Evolutionary conservation across 2,113 vertebrate genomes (phyloP), one percentile per base, ranked within the genome.

Genomic region (Rhinolophus ferrumequinum): DNA sequence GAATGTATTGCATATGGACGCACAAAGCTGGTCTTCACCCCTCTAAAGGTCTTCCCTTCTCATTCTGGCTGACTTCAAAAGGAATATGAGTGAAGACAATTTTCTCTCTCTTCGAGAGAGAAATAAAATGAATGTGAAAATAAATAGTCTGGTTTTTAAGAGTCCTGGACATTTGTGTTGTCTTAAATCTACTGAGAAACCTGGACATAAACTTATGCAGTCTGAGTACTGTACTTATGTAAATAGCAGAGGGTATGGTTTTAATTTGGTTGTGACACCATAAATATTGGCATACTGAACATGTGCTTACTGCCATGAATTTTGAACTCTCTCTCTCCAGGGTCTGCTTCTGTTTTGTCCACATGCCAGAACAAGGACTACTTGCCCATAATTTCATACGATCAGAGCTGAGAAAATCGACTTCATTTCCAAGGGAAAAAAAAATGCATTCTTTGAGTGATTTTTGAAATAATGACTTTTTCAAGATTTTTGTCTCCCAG

Each of bases 301-400:
- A 62, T 90, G n/a, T 94, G 89, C 95, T 97, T 93, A 95, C 95
- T 97, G 96, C 95, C 94, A 96, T 94, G 90, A 96, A 94, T 85
- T 89, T 50, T 88, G 83, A 97, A 92, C 90, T 96, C 66, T 95
- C 64, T 94, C 86, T 97, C 96, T 94, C 96, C 93, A 92, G 97
- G 85, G 93, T 70, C 82, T 96, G 97, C 98, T 98, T 97, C 98
- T 98, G 97, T 98, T 97, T 86, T 98, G 97, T 97, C 54, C 88
- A 89, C 58, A 95, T 41, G 96, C 97, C 98, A 98, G 93, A 89
- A 72, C 64, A 73, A 95, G 62, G 82, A 97, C 73, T 75, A 66
- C 62, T 93, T 90, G 82, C 90, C 89, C 75, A 92, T 93, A 93
- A 75, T 95, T 58, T 94, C 91, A 88, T 75, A 54, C 47, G 82